Conservation (phyloP, 2,797 vertebrate species). For the Corythornis leucogaster region DNA sequence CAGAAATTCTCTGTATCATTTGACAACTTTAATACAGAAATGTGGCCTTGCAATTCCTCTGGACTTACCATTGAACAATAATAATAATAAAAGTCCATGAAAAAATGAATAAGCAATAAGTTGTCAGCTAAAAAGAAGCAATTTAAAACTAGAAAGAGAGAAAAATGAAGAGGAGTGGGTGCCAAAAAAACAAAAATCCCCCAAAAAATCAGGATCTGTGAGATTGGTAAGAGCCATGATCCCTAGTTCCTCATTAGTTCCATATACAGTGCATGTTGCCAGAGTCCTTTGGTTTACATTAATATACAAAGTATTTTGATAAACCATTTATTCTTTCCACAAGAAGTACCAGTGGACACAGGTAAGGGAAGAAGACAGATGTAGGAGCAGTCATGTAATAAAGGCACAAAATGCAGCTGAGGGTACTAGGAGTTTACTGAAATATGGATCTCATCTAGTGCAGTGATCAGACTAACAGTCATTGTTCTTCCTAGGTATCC, state of each 20-base stretch:
- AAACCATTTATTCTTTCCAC: neutral
- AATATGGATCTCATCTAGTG: neutral
- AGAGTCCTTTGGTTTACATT: conserved; percentile 18
- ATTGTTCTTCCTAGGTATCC: neutral
- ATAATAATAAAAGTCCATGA: neutral
- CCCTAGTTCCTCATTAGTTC: conserved; percentile 35
- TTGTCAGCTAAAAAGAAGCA: conserved; percentile 14
- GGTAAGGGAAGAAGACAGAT: neutral
- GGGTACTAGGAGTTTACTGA: neutral
- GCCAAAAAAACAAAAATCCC: neutral
- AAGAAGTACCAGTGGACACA: neutral
- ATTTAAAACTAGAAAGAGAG: conserved; percentile 23
- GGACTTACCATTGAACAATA: neutral
- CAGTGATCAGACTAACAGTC: neutral
- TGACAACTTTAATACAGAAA: neutral
- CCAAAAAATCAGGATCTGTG: conserved; percentile 4
- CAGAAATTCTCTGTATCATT: neutral
- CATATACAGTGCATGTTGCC: neutral
- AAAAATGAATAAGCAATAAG: conserved; percentile 21
- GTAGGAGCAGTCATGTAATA: neutral
- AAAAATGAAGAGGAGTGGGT: conserved; percentile 1
- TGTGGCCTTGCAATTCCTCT: neutral
- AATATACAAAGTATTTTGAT: conserved; percentile 30
- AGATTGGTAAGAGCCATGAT: neutral
- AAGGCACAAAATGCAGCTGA: neutral